Evolutionary conservation across 1,140 invertebrate genomes (phyloP), one percentile per base, ranked within the genome.

Genomic region (Streblospio benedicti): DNA sequence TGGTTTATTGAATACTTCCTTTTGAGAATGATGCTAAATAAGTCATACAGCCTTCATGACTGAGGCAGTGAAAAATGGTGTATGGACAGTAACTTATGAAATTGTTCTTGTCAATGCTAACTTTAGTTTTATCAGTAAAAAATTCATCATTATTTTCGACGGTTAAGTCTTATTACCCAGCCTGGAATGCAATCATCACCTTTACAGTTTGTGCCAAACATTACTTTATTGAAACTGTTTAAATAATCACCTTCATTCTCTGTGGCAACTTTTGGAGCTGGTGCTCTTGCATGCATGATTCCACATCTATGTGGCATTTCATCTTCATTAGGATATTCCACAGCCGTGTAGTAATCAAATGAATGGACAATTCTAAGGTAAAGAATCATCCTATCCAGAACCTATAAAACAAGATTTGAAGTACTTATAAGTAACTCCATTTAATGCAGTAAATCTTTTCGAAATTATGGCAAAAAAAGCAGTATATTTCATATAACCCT

Each of bases 281-380:
- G 84, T 53, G 92, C 93, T 51, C 97, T 82, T 0, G 93, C 93
- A 75, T 99, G 96, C 82, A 99, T 92, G 61, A 99, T 96, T 16
- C 95, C 95, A 79, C 95, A 97, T 30, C 94, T 83, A 76, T 99
- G 97, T 0, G 97, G 97, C 96, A 99, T 99, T 73, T 97, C 94
- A 77, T 99, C 96, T 79, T 99, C 97, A 72, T 97, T 96, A 0
- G 94, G 92, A 81, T 99, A 99, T 70, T 99, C 95, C 69, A 90
- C 93, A 68, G 95, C 91, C 79, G 95, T 97, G 75, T 99, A 99
- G 73, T 95, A 99, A 78, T 99, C 97, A 45, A 99, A 88, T 0
- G 94, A 98, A 79, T 99, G 94, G 0, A 99, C 97, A 45, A 99
- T 85, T 33, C 97, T 84, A 62, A 99, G 78, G 74, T 99, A 99